Conservation (phyloP, 2,113 vertebrate genomes). For the Cololabis saira region DNA sequence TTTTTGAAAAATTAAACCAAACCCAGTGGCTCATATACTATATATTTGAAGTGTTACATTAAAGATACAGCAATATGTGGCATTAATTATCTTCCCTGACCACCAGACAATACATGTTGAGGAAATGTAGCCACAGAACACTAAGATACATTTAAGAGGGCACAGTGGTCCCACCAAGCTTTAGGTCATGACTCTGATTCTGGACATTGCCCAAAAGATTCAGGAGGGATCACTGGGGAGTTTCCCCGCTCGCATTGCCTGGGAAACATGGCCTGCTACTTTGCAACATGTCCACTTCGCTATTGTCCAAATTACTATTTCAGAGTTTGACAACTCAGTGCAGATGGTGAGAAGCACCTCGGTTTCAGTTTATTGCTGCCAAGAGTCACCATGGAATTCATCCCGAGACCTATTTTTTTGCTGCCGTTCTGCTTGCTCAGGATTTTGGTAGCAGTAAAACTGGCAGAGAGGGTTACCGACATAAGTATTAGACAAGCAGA, state of each 20-base stretch:
- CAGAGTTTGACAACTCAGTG: slow-evolving; percentile 74
- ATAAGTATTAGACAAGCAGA: slow-evolving; percentile 22
- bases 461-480: slow-evolving; percentile 6
- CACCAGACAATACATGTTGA: not conserved
- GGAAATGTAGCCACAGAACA: not conserved
- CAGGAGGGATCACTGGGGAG: slow-evolving; percentile 31
- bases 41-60: not conserved
- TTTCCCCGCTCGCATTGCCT: slow-evolving; percentile 52
- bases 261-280: slow-evolving; percentile 59
- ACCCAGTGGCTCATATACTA: too few relatives aligned
- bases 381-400: slow-evolving; percentile 66
- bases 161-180: slow-evolving; percentile 6
- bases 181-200: slow-evolving; percentile 33
- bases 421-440: slow-evolving; percentile 69
- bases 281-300: slow-evolving; percentile 59
- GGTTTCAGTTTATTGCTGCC: slow-evolving; percentile 47
- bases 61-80: not conserved
- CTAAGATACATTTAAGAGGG: slow-evolving; percentile 2
- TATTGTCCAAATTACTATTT: slow-evolving; percentile 71
- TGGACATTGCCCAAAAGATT: slow-evolving; percentile 33
- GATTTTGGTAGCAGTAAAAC: slow-evolving; percentile 46
- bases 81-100: not conserved
- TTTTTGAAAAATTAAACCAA: not conserved
- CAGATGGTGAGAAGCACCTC: slow-evolving; percentile 69
- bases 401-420: slow-evolving; percentile 65